phyloP scores from a whole-genome alignment of 2,113 vertebrate species.

The Haplochromis vanheusdeni region DNA sequence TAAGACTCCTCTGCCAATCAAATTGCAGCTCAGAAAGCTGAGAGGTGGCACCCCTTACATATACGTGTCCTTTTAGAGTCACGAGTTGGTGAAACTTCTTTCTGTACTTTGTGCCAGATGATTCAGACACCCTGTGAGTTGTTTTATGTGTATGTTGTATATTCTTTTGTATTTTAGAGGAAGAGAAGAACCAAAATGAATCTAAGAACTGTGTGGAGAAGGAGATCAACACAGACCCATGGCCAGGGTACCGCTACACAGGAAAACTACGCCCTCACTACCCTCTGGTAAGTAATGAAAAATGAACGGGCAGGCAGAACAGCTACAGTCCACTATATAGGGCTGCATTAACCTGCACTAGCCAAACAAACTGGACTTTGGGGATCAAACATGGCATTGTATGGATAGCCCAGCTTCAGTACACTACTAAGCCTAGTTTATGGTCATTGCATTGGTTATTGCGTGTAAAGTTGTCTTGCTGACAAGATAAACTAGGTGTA shows the following conservation, averaged over 20 bases:
- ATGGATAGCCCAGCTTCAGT: not conserved
- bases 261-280: conserved; percentile 93
- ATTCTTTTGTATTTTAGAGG: conserved; percentile 67
- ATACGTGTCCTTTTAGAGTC: not conserved
- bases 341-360: not conserved
- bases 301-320: not conserved
- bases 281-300: conserved; percentile 78
- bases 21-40: not conserved
- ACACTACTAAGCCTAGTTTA: not conserved
- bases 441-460: not conserved
- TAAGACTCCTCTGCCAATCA: not conserved
- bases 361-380: not conserved
- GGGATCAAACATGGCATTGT: not conserved
- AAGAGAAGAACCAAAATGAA: conserved; percentile 86
- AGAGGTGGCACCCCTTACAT: not conserved
- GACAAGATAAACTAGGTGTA: not conserved
- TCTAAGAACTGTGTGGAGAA: conserved; percentile 82
- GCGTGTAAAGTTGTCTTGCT: not conserved
- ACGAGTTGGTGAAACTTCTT: not conserved
- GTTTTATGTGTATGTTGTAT: not conserved
- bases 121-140: not conserved
- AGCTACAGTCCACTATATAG: not conserved
- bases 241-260: conserved; percentile 93
- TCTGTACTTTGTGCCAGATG: not conserved
- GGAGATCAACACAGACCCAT: conserved; percentile 92